A percentile compares a stretch with the other conserved stretches of the same genome.
These are phyloP conservation scores for Drosophila maculinotata DNA, from an alignment of 2,888 invertebrate genomes.

Conservation along the genomic window DNA sequence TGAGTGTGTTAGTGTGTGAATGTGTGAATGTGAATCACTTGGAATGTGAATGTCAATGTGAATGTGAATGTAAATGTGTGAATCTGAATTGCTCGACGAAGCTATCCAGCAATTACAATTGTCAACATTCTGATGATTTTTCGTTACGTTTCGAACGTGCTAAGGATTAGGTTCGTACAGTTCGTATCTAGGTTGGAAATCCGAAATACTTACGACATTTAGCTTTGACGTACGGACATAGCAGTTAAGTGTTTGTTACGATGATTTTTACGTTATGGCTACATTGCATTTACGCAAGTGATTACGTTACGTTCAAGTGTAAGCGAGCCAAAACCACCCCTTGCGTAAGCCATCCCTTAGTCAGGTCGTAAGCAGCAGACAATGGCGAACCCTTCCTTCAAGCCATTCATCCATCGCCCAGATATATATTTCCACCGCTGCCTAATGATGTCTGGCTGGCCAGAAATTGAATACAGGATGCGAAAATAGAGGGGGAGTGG, in stretches of 20 bases:
- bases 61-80: not conserved
- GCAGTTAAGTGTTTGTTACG: too few species aligned
- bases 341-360: conserved; percentile 16
- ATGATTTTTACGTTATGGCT: too few species aligned
- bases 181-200: too few species aligned
- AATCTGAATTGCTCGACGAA: conserved; percentile 10
- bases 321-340: conserved; percentile 13
- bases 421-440: conserved; percentile 20
- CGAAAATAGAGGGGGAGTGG: not conserved
- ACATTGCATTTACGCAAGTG: not conserved
- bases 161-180: too few species aligned
- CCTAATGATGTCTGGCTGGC: conserved; percentile 52
- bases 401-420: conserved; percentile 2
- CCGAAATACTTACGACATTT: too few species aligned
- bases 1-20: conserved; percentile 20
- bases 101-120: conserved; percentile 26
- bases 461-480: conserved; percentile 17
- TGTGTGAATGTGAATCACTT: conserved; percentile 17
- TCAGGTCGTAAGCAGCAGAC: conserved; percentile 1
- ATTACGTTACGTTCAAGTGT: conserved; percentile 1
- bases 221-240: too few species aligned
- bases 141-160: too few species aligned
- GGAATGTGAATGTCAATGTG: conserved; percentile 3
- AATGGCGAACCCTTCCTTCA: conserved; percentile 8
- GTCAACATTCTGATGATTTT: too few species aligned